Evolutionary conservation across 2,888 invertebrate genomes (phyloP).

Genomic region (Ptilodon capucinus): DNA sequence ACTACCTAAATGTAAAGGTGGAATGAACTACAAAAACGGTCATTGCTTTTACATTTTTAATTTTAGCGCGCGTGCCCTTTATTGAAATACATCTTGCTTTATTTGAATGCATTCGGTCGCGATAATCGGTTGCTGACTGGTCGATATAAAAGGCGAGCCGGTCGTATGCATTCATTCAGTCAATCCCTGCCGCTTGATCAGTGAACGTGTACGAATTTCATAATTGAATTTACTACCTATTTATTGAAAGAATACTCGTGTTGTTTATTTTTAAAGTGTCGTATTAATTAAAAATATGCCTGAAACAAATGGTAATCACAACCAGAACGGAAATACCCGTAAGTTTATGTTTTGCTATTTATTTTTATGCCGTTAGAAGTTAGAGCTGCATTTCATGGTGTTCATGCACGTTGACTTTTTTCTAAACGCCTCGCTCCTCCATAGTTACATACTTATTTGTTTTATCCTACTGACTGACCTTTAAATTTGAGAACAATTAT

Average conservation of each 20-base stretch:
- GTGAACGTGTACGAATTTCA: not conserved
- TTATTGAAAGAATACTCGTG: conserved; percentile 7
- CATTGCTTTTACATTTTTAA: too few species aligned
- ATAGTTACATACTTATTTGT: too few species aligned
- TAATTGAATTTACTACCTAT: conserved; percentile 3
- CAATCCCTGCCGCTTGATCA: conserved; percentile 3
- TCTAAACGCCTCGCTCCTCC: not conserved
- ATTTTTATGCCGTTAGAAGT: not conserved
- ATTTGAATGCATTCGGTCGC: too few species aligned
- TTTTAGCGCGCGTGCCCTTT: too few species aligned
- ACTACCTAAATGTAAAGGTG: too few species aligned
- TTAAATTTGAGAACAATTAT: too few species aligned
- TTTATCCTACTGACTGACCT: too few species aligned
- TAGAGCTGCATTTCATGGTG: not conserved
- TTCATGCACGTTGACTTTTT: not conserved
- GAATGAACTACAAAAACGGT: too few species aligned
- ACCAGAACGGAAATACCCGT: conserved; percentile 12
- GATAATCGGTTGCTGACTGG: too few species aligned
- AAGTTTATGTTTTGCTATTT: conserved; percentile 2
- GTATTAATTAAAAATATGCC: conserved; percentile 18
- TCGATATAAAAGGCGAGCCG: not conserved
- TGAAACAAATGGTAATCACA: conserved; percentile 15
- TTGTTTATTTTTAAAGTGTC: not conserved
- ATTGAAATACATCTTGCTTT: too few species aligned
- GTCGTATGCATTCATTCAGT: conserved; percentile 22